Conservation (phyloP, 2,113 vertebrate species). For the Pygoscelis antarcticus region DNA sequence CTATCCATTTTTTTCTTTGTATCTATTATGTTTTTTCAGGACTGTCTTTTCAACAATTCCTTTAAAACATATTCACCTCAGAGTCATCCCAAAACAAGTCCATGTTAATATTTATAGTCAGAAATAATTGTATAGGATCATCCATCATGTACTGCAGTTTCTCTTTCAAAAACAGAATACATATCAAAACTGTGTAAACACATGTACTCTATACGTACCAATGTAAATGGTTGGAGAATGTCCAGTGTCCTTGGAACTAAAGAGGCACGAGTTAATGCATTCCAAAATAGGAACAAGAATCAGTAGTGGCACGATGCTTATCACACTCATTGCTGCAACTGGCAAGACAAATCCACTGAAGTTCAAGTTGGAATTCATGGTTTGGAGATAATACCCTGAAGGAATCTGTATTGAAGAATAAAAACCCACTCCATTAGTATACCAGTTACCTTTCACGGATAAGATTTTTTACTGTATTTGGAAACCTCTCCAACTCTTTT, state of each 20-base stretch:
- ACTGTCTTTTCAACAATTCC: neutral
- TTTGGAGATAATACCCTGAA: slow-evolving; percentile 92
- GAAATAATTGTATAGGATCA: neutral
- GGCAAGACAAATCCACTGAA: slow-evolving; percentile 83
- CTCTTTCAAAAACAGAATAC: neutral
- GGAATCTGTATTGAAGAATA: slow-evolving; percentile 79
- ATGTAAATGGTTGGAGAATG: slow-evolving; percentile 79
- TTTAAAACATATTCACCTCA: neutral
- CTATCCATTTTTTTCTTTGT: neutral
- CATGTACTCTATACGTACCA: slow-evolving; percentile 71
- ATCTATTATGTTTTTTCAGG: neutral
- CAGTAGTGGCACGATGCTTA: slow-evolving; percentile 85
- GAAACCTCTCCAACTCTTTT: neutral
- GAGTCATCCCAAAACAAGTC: neutral
- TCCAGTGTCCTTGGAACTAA: slow-evolving; percentile 65
- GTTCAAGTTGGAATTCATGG: slow-evolving; percentile 90
- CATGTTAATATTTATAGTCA: neutral
- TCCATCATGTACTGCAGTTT: neutral
- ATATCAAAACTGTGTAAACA: neutral
- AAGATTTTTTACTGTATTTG: neutral
- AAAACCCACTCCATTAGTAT: neutral
- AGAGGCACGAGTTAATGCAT: slow-evolving; percentile 73
- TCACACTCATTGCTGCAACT: slow-evolving; percentile 86
- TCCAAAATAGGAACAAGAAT: slow-evolving; percentile 86
- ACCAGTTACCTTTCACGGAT: neutral